Conservation (phyloP, 1,140 invertebrate genomes). For the Dysdera silvatica region DNA sequence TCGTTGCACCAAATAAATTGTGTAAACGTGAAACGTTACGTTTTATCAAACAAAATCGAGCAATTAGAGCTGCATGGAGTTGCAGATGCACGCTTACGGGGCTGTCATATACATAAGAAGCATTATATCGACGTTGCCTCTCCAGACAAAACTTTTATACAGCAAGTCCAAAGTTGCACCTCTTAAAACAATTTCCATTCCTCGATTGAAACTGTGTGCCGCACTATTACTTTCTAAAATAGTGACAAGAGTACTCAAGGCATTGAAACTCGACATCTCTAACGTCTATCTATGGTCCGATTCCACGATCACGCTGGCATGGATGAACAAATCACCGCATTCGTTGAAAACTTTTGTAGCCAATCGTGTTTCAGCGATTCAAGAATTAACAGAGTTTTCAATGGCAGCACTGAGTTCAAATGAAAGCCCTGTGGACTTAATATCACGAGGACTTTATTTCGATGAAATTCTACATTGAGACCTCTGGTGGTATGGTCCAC, state of each 20-base stretch:
- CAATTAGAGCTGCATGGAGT: constrained; percentile 40
- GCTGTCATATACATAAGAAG: constrained; percentile 40
- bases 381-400: background rate
- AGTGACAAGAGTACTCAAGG: background rate
- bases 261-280: background rate
- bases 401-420: background rate
- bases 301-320: constrained; percentile 41
- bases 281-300: constrained; percentile 34
- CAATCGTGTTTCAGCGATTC: background rate
- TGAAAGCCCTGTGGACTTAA: constrained; percentile 6
- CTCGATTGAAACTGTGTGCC: background rate
- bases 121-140: background rate
- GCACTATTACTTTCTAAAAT: background rate
- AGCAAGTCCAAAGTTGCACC: background rate
- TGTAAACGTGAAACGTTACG: constrained; percentile 8
- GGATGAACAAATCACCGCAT: constrained; percentile 37
- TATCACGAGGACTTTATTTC: background rate
- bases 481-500: constrained; percentile 7
- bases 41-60: background rate
- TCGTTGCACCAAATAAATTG: background rate
- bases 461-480: background rate
- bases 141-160: background rate
- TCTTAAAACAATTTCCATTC: background rate
- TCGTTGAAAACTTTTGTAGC: constrained; percentile 29
- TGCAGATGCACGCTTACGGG: constrained; percentile 44